These are phyloP conservation scores for Antigone vipio DNA, from an alignment of 2,113 vertebrate species.

Conservation along the genomic window DNA sequence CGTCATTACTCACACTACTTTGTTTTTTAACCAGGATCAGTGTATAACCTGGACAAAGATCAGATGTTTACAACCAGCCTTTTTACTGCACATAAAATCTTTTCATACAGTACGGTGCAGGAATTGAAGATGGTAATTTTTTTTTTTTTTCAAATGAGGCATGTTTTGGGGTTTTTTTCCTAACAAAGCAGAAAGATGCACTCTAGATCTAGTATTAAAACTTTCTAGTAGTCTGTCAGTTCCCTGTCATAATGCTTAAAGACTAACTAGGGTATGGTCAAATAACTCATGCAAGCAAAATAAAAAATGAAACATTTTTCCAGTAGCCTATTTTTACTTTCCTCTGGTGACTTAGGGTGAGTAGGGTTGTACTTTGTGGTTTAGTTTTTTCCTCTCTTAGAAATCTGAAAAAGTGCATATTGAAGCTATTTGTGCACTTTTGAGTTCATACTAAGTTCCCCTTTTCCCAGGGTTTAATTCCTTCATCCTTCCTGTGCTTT, in stretches of 20 bases:
- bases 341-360: background rate
- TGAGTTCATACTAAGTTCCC: background rate
- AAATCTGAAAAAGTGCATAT: background rate
- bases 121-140: background rate
- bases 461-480: background rate
- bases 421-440: background rate
- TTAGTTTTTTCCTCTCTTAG: background rate
- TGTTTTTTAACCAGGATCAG: background rate
- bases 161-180: background rate
- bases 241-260: background rate
- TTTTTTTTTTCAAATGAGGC: background rate
- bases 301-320: background rate
- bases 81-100: background rate
- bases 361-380: background rate
- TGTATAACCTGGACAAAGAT: background rate
- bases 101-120: background rate
- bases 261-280: background rate
- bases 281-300: background rate
- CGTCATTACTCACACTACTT: background rate
- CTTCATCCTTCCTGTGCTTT: background rate
- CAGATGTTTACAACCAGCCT: background rate
- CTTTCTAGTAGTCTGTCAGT: background rate
- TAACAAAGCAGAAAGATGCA: background rate
- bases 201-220: background rate
- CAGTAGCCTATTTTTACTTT: background rate